A percentile compares a stretch with the other conserved stretches of the same genome.
These are phyloP conservation scores for Salminus brasiliensis DNA, from an alignment of 2,113 vertebrate species.

Conservation along the genomic window DNA sequence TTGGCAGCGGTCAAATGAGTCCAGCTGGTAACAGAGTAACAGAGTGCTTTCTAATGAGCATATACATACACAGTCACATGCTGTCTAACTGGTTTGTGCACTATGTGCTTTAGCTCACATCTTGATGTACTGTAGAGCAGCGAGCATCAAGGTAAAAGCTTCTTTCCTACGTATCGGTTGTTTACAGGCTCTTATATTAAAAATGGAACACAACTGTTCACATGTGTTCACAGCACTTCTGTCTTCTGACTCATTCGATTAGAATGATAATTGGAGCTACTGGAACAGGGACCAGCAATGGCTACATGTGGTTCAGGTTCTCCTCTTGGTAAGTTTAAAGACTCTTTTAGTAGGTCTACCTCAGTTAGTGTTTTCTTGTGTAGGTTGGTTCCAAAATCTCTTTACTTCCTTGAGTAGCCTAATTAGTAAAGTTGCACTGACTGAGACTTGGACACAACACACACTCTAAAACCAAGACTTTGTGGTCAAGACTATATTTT, in stretches of 20 bases:
- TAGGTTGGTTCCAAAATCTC: not conserved
- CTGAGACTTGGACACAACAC: too few species aligned
- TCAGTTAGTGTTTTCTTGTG: not conserved
- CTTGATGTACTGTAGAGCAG: not conserved
- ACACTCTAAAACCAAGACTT: too few species aligned
- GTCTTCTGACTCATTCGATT: not conserved
- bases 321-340: slow-evolving; percentile 34
- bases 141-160: slow-evolving; percentile 19
- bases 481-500: too few species aligned
- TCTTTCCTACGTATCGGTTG: not conserved
- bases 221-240: not conserved
- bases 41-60: slow-evolving; percentile 35
- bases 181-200: not conserved
- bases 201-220: not conserved
- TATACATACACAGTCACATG: not conserved
- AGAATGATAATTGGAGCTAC: not conserved
- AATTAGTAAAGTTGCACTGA: too few species aligned
- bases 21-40: not conserved
- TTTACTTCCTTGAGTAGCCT: not conserved
- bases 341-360: not conserved
- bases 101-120: slow-evolving; percentile 12
- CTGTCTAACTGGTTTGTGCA: slow-evolving; percentile 18
- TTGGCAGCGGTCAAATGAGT: not conserved
- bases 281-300: not conserved
- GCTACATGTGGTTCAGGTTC: slow-evolving; percentile 28